Evolutionary conservation across 2,113 vertebrate genomes (phyloP).

Genomic region (Oncorhynchus kisutch): DNA sequence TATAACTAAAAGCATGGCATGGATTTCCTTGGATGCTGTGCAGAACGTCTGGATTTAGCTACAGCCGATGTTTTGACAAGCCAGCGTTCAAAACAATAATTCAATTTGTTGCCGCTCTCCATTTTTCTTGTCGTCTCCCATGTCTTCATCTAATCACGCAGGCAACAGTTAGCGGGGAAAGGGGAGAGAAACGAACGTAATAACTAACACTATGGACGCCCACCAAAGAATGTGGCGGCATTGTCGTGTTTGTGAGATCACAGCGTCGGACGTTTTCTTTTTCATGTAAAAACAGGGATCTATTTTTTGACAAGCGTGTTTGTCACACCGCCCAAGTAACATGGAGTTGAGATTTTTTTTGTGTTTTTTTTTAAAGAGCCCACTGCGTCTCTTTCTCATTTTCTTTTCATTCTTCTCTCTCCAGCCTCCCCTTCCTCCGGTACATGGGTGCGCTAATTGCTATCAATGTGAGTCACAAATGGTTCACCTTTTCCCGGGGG

Average conservation of each 20-base stretch:
- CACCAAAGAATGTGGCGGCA: neutral
- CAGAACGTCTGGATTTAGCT: constrained; percentile 16
- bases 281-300: constrained; percentile 35
- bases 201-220: neutral
- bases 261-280: constrained; percentile 20
- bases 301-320: constrained; percentile 19
- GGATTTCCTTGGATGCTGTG: neutral
- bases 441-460: constrained; percentile 44
- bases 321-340: neutral
- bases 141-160: constrained; percentile 20
- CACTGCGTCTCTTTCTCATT: neutral
- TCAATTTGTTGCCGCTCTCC: constrained; percentile 50
- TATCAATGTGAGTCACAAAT: constrained; percentile 50
- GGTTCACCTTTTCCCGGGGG: constrained; percentile 14
- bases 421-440: constrained; percentile 2
- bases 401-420: too few relatives aligned
- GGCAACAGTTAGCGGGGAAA: constrained; percentile 16
- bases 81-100: constrained; percentile 46
- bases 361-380: neutral
- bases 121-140: constrained; percentile 32
- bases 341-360: neutral
- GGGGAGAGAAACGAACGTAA: neutral
- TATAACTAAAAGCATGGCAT: neutral
- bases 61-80: constrained; percentile 41
- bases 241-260: constrained; percentile 11